These are phyloP conservation scores for Epizoanthus scotinus DNA, from an alignment of 92 coral and sea anemone genomes.

Conservation along the genomic window DNA sequence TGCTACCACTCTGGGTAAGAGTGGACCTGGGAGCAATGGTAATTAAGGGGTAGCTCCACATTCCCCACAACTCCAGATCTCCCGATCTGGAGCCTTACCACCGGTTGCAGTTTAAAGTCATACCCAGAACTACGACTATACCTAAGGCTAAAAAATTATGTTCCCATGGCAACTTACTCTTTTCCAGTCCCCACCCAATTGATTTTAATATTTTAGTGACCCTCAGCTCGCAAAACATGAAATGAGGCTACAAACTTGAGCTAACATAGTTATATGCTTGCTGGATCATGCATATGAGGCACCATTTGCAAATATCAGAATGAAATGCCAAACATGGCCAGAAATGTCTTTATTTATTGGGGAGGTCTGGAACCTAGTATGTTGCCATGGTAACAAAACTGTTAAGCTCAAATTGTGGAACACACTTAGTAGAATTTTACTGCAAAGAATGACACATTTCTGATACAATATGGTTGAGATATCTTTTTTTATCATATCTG, in stretches of 20 bases:
- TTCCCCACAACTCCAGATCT: neutral
- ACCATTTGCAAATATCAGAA: constrained; percentile 37
- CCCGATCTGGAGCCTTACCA: no score
- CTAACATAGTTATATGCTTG: constrained; percentile 38
- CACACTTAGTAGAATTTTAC: constrained; percentile 31
- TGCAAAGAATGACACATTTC: constrained; percentile 30
- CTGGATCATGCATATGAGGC: constrained; percentile 32
- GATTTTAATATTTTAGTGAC: constrained; percentile 40
- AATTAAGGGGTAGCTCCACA: constrained; percentile 3
- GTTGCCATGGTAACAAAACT: constrained; percentile 39
- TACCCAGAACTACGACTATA: no score
- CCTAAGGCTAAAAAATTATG: no score
- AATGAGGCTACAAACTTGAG: neutral
- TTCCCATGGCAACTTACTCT: constrained; percentile 43
- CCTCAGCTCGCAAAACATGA: constrained; percentile 18
- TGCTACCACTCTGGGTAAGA: constrained; percentile 5
- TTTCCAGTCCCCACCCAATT: constrained; percentile 27
- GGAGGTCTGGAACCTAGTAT: constrained; percentile 48
- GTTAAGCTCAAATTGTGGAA: constrained; percentile 28
- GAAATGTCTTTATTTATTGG: constrained; percentile 28
- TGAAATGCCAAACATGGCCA: constrained; percentile 38
- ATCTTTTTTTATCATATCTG: constrained; percentile 34
- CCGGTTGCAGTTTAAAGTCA: no score
- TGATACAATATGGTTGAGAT: constrained; percentile 37
- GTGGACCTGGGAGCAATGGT: constrained; percentile 13